Percentiles rank a stretch among this genome's conserved stretches.
phyloP scores from a whole-genome alignment of 2,888 invertebrate genomes.

The Creontiades dilutus region DNA sequence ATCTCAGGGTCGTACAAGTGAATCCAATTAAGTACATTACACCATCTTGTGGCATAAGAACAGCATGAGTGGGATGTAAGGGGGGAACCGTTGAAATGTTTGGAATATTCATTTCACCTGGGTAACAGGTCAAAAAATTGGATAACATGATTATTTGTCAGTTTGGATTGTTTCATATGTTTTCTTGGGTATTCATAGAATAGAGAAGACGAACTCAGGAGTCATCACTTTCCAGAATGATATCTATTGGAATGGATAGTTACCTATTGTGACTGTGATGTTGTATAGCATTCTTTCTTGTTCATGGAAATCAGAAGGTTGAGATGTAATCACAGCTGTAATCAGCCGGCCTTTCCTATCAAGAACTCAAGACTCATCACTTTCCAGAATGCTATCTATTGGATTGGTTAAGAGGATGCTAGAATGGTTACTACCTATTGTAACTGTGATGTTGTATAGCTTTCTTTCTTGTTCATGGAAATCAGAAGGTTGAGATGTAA shows the following conservation, averaged over 20 bases:
- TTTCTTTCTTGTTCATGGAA: background rate
- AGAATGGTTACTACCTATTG: background rate
- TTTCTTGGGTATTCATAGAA: background rate
- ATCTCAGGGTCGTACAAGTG: too few relatives aligned
- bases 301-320: constrained; percentile 43
- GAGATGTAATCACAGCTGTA: constrained; percentile 48
- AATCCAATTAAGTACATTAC: too few relatives aligned
- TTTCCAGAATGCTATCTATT: background rate
- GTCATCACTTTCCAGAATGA: background rate
- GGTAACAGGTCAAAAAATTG: too few relatives aligned
- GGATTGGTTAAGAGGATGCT: background rate
- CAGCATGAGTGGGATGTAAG: too few relatives aligned
- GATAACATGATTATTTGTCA: too few relatives aligned
- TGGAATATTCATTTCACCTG: too few relatives aligned
- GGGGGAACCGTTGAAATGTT: too few relatives aligned
- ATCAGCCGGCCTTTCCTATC: constrained; percentile 59
- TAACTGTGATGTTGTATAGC: too few relatives aligned
- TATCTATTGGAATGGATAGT: background rate
- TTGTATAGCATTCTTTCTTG: background rate
- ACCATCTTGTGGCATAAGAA: too few relatives aligned
- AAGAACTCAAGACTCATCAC: constrained; percentile 42
- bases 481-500: constrained; percentile 47
- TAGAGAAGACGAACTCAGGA: constrained; percentile 42
- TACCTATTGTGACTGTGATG: too few relatives aligned
- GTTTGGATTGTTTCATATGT: background rate